Conservation (phyloP, 1,140 invertebrate species). For the Drosophila persimilis region DNA sequence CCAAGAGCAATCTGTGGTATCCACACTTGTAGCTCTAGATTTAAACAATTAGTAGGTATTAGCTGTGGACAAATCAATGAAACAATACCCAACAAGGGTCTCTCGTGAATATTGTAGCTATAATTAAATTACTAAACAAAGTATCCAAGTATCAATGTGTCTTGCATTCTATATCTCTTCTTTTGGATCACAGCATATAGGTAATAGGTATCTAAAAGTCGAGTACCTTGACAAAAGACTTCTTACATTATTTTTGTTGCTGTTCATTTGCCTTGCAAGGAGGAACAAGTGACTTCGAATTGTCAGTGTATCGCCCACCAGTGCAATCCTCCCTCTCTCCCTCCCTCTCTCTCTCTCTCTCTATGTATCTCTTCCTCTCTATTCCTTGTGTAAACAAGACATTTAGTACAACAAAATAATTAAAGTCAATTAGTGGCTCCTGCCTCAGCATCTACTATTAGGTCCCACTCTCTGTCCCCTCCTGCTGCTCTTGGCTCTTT, state of each 20-base stretch:
- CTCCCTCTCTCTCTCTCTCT: constrained; percentile 3
- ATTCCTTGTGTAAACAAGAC: constrained; percentile 66
- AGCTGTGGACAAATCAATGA: too few species aligned
- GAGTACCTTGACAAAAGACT: too few species aligned
- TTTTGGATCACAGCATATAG: too few species aligned
- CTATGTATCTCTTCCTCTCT: not conserved
- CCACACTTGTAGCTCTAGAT: too few species aligned
- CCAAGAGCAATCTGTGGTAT: too few species aligned
- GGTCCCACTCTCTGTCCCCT: not conserved
- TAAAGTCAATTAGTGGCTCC: constrained; percentile 78
- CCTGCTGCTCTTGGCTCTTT: not conserved
- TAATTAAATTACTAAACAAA: too few species aligned
- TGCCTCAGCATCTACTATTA: constrained; percentile 47
- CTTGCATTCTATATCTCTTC: too few species aligned
- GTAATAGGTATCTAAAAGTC: too few species aligned
- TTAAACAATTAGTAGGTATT: too few species aligned
- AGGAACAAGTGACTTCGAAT: constrained; percentile 49
- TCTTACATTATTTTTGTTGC: constrained; percentile 4
- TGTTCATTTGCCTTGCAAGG: constrained; percentile 40
- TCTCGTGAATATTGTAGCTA: too few species aligned
- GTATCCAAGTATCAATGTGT: too few species aligned
- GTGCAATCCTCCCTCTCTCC: not conserved
- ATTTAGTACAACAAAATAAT: constrained; percentile 81
- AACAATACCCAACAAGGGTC: too few species aligned
- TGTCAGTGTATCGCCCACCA: constrained; percentile 45